Conservation (phyloP, 1,140 invertebrate species). For the Drosophila pachea region DNA sequence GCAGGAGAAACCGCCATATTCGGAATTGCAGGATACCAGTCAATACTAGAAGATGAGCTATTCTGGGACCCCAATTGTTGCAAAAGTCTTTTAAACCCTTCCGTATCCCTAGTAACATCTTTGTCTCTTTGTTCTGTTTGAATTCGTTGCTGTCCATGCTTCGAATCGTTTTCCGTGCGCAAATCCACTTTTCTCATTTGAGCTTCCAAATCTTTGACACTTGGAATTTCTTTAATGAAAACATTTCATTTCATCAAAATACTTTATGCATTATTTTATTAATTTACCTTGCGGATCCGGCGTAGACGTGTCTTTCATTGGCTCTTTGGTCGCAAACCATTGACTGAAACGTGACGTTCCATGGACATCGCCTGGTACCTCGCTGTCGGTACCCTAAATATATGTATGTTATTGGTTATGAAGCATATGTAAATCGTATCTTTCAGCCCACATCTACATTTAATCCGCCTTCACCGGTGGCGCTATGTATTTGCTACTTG, state of each 20-base stretch:
- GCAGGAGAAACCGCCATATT: too few relatives aligned
- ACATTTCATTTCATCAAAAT: not conserved
- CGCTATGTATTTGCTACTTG: too few relatives aligned
- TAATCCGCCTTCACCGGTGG: too few relatives aligned
- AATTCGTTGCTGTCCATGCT: not conserved
- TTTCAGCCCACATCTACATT: too few relatives aligned
- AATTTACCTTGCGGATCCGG: conserved; percentile 46
- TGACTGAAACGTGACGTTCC: conserved; percentile 63
- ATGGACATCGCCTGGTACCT: conserved; percentile 24
- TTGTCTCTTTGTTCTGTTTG: conserved; percentile 37
- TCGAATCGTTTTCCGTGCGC: conserved; percentile 23
- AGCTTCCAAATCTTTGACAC: conserved; percentile 65
- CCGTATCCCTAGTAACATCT: conserved; percentile 50
- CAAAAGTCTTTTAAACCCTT: conserved; percentile 59
- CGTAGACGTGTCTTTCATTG: conserved; percentile 12
- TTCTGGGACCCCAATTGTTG: conserved; percentile 55
- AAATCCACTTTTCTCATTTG: conserved; percentile 66
- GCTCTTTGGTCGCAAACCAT: conserved; percentile 63
- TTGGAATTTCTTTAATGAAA: conserved; percentile 51
- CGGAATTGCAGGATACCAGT: too few relatives aligned
- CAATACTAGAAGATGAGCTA: not conserved
- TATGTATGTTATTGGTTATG: not conserved
- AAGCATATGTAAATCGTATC: too few relatives aligned
- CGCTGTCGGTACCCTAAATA: conserved; percentile 34
- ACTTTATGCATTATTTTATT: not conserved